Evolutionary conservation across 2,797 vertebrate species (phyloP), one percentile per base, ranked within the genome.

Genomic region (Channa striata): DNA sequence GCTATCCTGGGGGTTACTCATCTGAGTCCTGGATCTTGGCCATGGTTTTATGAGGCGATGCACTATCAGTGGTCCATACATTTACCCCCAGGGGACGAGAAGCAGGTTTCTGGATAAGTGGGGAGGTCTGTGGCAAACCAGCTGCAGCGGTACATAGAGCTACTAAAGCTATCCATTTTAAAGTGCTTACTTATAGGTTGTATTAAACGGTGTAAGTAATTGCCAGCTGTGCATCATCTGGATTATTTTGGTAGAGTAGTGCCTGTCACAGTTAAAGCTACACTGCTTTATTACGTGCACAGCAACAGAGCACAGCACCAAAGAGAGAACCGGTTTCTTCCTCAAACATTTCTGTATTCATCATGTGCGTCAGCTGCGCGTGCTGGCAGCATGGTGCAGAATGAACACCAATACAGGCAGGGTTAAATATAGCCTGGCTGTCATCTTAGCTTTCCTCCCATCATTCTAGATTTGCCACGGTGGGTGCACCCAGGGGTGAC

Each of bases 341-440:
- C 46, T 60, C 5, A 14, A 52, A 71, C 59, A 30, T 71, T 78
- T 68, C 47, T 6, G 5, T 34, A 37, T 25, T 66, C 58, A 16
- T 44, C 1, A 36, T 59, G 61, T 60, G 63, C 47, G 39, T 62
- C 56, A 12, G 40, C 68, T n/a, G 66, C 9, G 8, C 73, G 44
- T 19, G 33, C 64, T 37, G 53, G 61, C 72, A 68, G 72, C 65
- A 47, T 50, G 46, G 64, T 75, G 77, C 62, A 75, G 81, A 87
- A 83, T 79, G 54, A 89, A 72, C 81, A 82, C 76, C 78, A 65
- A 72, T 56, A 65, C 58, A 30, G 57, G 73, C 70, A 25, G 48
- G 72, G 77, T 83, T 91, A 90, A 88, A 90, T 86, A 87, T 90
- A 90, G 84, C 80, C 70, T 11, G 65, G 68, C 86, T 90, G 86